Base-by-base conservation (phyloP, 2,797 vertebrate species). In the Eospalax fontanierii region DNA sequence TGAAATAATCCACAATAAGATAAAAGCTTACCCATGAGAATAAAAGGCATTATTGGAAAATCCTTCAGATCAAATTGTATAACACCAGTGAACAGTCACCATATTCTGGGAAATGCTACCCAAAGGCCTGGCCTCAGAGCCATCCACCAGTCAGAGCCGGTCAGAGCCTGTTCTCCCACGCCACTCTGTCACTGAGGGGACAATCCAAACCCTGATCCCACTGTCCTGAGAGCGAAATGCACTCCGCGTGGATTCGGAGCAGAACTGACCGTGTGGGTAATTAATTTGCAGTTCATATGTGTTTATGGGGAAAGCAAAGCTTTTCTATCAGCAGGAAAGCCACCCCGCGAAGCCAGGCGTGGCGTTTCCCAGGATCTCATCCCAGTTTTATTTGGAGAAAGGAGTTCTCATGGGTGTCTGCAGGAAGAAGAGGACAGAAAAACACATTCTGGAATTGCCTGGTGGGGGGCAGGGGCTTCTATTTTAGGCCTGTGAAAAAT, bases 401-500 rank as follows among this genome's bases (percentile, higher is more conserved):
- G 86, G 90, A 46, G 81, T 43, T 92, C 97, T 96, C 93, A 10
- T 0, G 82, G 95, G 87, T 83, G 94, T 94, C 93, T 94, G 74
- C 30, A 11, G 68, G 79, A 59, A 57, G 88, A 40, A 18, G 40
- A 40, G 43, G 38, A 35, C 33, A 65, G 80, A 86, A 43, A 86
- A 83, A 89, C 2, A 63, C 90, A 54, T 88, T 87, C 50, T 30
- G 26, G 71, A 86, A 90, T 54, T 30, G 61, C 79, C 74, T 93
- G 10, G 30, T 84, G 61, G 74, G 86, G 75, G 73, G 12, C 33
- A 63, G 74, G 68, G 75, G 63, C 59, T 61, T 78, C 90, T 96
- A 94, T 94, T 93, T 96, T 97, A 97, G 95, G 73, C 26, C 50
- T 96, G 82, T 96, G 96, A 93, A 93, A 93, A 93, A 90, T 22